Conservation (phyloP, 1,140 invertebrate species). For the Meloidogyne hapla region DNA sequence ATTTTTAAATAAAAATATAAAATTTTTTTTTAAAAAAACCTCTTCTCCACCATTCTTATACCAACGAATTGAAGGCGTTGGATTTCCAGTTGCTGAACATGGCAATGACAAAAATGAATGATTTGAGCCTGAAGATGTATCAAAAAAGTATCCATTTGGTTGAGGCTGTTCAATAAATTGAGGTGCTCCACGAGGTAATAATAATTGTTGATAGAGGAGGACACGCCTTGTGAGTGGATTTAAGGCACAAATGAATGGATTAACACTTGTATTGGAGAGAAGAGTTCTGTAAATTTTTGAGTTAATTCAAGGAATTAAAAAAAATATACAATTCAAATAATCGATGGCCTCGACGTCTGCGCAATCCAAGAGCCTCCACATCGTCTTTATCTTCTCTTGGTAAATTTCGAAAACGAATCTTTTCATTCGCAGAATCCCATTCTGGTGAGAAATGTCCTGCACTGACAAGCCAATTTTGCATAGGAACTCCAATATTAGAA, state of each 20-base stretch:
- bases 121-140: constrained; percentile 25
- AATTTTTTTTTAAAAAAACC: background rate
- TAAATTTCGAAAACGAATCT: background rate
- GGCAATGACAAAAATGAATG: constrained; percentile 40
- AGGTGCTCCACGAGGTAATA: constrained; percentile 41
- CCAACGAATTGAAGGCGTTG: constrained; percentile 41
- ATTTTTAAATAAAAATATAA: background rate
- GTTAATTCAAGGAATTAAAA: no score
- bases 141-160: constrained; percentile 17
- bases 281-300: background rate
- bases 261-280: background rate
- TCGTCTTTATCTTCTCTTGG: no score
- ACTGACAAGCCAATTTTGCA: constrained; percentile 18
- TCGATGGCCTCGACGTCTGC: no score
- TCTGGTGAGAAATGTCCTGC: background rate
- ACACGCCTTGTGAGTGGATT: constrained; percentile 30
- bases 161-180: constrained; percentile 33
- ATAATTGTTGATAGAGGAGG: constrained; percentile 47
- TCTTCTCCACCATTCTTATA: constrained; percentile 35
- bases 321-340: no score
- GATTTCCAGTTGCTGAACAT: constrained; percentile 39
- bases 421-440: constrained; percentile 1
- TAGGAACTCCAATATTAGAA: background rate
- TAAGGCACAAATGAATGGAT: constrained; percentile 45
- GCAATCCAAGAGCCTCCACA: no score